Evolutionary conservation across 92 coral and sea anemone genomes (phyloP), one percentile per base, ranked within the genome.

Genomic region (Umimayanthus chanpuru): DNA sequence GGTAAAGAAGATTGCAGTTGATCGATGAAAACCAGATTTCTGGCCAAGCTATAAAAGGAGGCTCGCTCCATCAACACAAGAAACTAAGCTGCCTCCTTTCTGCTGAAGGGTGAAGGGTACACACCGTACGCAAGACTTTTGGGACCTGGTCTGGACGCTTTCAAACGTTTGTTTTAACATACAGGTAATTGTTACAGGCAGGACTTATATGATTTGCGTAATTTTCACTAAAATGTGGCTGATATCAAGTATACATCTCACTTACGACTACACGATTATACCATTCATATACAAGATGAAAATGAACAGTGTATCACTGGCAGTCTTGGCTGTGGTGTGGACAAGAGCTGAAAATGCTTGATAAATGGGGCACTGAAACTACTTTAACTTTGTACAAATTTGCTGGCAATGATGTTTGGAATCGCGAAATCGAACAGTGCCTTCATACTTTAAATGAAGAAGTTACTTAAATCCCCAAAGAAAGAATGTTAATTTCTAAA

Each of bases 21-120:
- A 81, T 40, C 76, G 86, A 81, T 81, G 86, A 81, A 64, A 81
- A 81, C 30, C 86, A 64, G 30, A 66, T 14, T 44, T 25, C 30
- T 5, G 4, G 32, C 56, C 8, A 76, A 6, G 5, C 86, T 81
- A 81, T 81, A 81, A 81, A 15, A 81, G 50, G 55, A 65, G n/a
- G 10, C 58, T 38, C 25, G 28, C 12, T 74, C 29, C 79, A 74
- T 74, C 41, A 74, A 74, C 79, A 38, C 79, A 74, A 38, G 9
- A 12, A 74, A 74, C 20, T 53, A 16, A 18, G 58, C 20, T 53
- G 58, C 12, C 23, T 14, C 44, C 29, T 5, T 75, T 16, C 8
- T 39, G n/a, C 50, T 75, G 40, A 44, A 21, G 79, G 79, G n/a
- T 32, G 36, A 32, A 32, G 36, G 6, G 11, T 53, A 75, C 26